phyloP scores from a whole-genome alignment of 2,797 vertebrate genomes.

The Buphagus erythrorhynchus region DNA sequence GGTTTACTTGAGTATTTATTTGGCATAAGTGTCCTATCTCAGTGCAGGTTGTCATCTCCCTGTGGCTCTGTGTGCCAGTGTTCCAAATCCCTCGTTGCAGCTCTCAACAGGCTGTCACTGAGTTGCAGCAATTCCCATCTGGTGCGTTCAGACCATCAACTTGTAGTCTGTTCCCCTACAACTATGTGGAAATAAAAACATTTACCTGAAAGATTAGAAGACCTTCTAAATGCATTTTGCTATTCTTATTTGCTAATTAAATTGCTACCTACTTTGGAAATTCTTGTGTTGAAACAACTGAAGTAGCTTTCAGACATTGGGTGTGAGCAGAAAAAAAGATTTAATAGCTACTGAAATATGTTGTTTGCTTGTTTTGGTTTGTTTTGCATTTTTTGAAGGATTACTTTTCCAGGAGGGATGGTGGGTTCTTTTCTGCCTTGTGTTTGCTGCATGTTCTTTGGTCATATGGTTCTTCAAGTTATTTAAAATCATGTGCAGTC shows the following conservation, averaged over 20 bases:
- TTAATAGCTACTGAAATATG: not conserved
- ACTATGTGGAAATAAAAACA: not conserved
- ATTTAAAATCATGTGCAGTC: not conserved
- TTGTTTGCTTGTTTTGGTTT: not conserved
- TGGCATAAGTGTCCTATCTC: not conserved
- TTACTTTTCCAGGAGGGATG: not conserved
- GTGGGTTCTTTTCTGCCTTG: not conserved
- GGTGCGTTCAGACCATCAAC: rapidly evolving
- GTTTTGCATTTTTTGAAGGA: not conserved
- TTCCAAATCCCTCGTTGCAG: not conserved
- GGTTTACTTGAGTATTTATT: not conserved
- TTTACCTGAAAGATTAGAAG: not conserved
- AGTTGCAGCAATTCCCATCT: not conserved
- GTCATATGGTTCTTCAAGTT: not conserved
- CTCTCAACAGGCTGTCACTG: not conserved
- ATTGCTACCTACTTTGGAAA: not conserved
- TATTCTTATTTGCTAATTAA: no score
- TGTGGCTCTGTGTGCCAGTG: rapidly evolving
- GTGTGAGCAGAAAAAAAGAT: not conserved
- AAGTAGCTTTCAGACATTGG: not conserved
- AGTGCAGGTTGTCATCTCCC: not conserved
- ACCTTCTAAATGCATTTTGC: not conserved
- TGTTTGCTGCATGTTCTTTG: not conserved
- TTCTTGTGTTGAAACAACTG: not conserved
- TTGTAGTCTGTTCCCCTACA: not conserved